Base-by-base conservation (phyloP, 2,888 invertebrate species). In the Papilio elwesi region DNA sequence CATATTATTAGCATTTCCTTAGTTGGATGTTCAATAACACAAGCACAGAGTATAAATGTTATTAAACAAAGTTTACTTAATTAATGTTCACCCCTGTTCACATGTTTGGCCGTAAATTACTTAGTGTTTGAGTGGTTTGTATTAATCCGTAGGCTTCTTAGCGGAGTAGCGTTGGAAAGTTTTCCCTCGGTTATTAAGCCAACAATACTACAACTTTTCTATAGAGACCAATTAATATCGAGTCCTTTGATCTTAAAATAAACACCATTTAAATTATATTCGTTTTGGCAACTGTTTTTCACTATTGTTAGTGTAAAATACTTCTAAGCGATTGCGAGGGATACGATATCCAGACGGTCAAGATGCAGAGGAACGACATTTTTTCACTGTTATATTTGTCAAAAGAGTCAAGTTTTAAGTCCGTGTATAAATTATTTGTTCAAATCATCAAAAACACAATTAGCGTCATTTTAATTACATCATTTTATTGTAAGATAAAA, bases 21-120 rank as follows among this genome's bases (percentile, higher is more conserved):
- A 43, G 43, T 38, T n/a, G n/a, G 38, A 53, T 16, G 53, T 59
- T 59, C 59, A 43, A 43, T 59, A 43, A 15, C n/a, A 59, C 15
- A 43, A 59, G 38, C 36, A 59, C 13, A 38, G 36, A 38, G 7
- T 15, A 15, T n/a, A 59, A 59, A n/a, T 38, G 9, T n/a, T 57
- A n/a, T 16, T 1, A 48, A 64, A 64, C 51, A 65, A 36, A 65
- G 49, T 65, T 65, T 51, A 26, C 49, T 36, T 51, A 49, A 68
- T 68, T 68, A 53, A 53, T 38, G 38, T 55, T 67, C 47, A 47
- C 11, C 38, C 43, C 15, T 16, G 43, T 63, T 52, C 15, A 69
- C 69, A 43, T 52, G 69, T 26, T 13, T 69, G 52, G 36, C 16
- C 15, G 59, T 63, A 49, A 69, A 69, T 67, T 43, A 69, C 52